phyloP scores from a whole-genome alignment of 2,113 vertebrate species.

The Henicopernis longicauda region DNA sequence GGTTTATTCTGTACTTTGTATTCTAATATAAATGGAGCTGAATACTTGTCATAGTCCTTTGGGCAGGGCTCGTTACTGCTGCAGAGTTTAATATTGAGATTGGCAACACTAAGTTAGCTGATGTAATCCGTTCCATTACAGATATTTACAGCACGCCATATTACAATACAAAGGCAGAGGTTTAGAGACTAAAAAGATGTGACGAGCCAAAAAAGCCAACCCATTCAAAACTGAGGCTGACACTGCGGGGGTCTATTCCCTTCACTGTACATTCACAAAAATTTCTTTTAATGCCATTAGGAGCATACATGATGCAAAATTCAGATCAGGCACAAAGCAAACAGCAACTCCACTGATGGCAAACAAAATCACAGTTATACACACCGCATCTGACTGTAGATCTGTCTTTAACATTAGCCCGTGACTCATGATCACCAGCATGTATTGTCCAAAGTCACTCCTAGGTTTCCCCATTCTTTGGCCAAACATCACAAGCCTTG shows the following conservation, averaged over 20 bases:
- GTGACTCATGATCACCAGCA: constrained; percentile 19
- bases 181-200: constrained; percentile 2
- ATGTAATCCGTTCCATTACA: constrained; percentile 56
- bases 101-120: constrained; percentile 37
- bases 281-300: background rate
- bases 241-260: background rate
- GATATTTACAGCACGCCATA: constrained; percentile 9
- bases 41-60: constrained; percentile 60
- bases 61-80: constrained; percentile 47
- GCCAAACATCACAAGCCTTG: constrained; percentile 1
- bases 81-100: constrained; percentile 52
- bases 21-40: constrained; percentile 39
- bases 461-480: background rate
- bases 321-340: background rate
- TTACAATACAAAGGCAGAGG: constrained; percentile 16
- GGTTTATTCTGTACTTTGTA: constrained; percentile 42
- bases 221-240: background rate
- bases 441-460: background rate
- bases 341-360: background rate
- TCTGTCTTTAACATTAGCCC: background rate
- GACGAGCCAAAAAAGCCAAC: constrained; percentile 9
- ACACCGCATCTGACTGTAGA: background rate
- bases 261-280: background rate
- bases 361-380: background rate
- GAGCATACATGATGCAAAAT: background rate